A percentile compares a stretch with the other conserved stretches of the same genome.
Evolutionary conservation across 2,113 vertebrate species (phyloP).

Genomic region (Leptocoma aspasia): DNA sequence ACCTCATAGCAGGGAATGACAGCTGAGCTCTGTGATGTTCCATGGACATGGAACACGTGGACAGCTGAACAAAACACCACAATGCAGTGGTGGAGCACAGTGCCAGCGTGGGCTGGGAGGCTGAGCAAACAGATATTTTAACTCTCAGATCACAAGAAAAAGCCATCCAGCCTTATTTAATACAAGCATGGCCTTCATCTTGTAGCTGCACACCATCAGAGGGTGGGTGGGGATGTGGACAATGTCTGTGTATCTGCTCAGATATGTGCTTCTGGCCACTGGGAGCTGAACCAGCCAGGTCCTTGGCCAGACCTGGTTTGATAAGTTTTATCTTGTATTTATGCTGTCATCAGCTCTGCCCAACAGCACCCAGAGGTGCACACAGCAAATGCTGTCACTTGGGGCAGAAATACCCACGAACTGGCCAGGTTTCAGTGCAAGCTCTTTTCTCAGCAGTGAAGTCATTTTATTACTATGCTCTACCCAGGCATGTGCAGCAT

Average conservation of each 20-base stretch:
- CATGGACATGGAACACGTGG: fast-evolving
- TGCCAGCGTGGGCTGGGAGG: fast-evolving
- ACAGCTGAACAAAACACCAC: background rate
- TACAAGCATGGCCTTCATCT: background rate
- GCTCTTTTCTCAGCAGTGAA: conserved; percentile 27
- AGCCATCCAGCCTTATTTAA: background rate
- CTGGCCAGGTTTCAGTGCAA: background rate
- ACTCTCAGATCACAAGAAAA: background rate
- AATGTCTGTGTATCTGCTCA: background rate
- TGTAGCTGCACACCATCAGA: background rate
- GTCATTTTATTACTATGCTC: conserved; percentile 17
- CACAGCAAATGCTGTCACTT: background rate
- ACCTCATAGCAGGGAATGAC: background rate
- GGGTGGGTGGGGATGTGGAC: background rate
- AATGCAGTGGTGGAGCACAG: background rate
- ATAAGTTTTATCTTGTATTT: background rate
- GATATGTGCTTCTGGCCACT: background rate
- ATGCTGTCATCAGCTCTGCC: background rate
- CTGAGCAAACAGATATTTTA: background rate
- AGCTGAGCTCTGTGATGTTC: background rate
- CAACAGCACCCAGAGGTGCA: background rate
- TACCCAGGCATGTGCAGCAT: conserved; percentile 46
- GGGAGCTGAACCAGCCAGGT: background rate
- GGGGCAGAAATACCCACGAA: background rate
- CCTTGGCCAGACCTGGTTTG: background rate